Evolutionary conservation across 2,888 invertebrate genomes (phyloP), one percentile per base, ranked within the genome.

Genomic region (Parnassius mnemosyne): DNA sequence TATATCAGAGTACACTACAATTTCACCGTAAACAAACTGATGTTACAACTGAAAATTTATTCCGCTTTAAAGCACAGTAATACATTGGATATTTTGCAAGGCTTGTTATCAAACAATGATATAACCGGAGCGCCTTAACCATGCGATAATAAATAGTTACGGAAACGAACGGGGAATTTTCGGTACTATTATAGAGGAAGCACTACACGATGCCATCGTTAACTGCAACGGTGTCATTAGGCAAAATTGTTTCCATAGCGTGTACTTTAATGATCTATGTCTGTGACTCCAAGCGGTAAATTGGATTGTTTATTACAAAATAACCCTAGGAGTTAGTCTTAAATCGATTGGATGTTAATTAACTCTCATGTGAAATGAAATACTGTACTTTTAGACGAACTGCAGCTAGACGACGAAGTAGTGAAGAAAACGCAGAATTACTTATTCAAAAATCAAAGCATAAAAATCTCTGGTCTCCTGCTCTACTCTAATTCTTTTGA

Each of bases 151-250:
- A 65, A 65, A 64, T 47, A 61, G 55, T 54, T 53, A 53, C 54
- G 56, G 53, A 57, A 57, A 63, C 63, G 55, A 60, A 59, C 61
- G 13, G 49, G 12, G 61, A 61, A 62, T 61, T 65, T 65, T 65
- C 53, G 60, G 63, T 64, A 61, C 53, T 53, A 42, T 53, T 44
- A 25, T 44, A 43, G 42, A 65, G 67, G 69, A 69, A 71, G 68
- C 66, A 62, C 59, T 65, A 65, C 60, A 57, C 64, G 57, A 58
- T 52, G 58, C 71, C 69, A 71, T 74, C 71, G 70, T 75, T 70
- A 69, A 61, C 52, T 46, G 61, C 63, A 67, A 68, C 65, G 69
- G 71, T 78, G 76, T 80, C 78, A 80, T 81, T 80, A 81, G 68
- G 57, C 64, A 61, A 74, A 80, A 78, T 78, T 73, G 74, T 49